phyloP scores from a whole-genome alignment of 2,888 invertebrate species.

The Lacanobia wlatinum region DNA sequence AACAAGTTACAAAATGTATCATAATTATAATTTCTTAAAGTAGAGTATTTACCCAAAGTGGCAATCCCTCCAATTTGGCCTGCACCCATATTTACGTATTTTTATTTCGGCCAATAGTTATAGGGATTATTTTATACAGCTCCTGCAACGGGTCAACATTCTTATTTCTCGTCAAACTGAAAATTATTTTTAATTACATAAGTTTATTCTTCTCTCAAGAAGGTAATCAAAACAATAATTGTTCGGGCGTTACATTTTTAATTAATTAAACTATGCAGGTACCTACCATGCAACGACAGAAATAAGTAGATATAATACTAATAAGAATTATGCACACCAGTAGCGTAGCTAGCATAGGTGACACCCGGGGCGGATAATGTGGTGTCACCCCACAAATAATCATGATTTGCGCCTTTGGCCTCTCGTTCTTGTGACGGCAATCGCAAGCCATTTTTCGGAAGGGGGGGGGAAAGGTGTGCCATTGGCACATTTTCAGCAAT shows the following conservation, averaged over 20 bases:
- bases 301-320: slow-evolving; percentile 11
- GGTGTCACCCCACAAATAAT: no score
- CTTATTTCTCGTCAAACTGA: background rate
- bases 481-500: no score
- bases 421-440: no score
- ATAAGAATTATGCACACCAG: background rate
- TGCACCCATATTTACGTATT: slow-evolving; percentile 73
- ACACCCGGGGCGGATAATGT: no score
- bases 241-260: slow-evolving; percentile 47
- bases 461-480: no score
- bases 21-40: background rate
- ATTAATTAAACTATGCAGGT: slow-evolving; percentile 30
- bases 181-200: background rate
- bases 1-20: no score
- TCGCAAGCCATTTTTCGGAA: no score
- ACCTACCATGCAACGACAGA: no score
- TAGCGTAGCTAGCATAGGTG: no score
- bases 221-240: slow-evolving; percentile 58
- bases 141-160: background rate
- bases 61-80: slow-evolving; percentile 81
- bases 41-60: slow-evolving; percentile 70
- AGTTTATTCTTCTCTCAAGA: slow-evolving; percentile 3
- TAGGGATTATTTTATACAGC: background rate
- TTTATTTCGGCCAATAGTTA: background rate
- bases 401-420: no score